phyloP scores from a whole-genome alignment of 2,113 vertebrate species.

The Gymnogyps californianus region DNA sequence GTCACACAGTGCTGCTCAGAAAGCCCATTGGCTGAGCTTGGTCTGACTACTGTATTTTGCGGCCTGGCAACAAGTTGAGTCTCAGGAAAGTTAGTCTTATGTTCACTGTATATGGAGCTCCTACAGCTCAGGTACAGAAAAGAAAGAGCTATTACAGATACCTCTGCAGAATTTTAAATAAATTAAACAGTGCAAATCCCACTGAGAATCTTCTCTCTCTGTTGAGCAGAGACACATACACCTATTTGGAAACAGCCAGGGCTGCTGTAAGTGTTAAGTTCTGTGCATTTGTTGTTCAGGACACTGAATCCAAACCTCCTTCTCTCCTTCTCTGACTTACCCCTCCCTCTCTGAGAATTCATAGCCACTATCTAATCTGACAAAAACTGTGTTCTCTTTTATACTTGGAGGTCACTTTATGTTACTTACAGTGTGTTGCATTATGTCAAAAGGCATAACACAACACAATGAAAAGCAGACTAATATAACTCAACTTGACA shows the following conservation, averaged over 20 bases:
- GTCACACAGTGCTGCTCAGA: background rate
- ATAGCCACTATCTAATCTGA: constrained; percentile 45
- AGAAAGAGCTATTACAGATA: background rate
- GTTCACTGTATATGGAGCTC: background rate
- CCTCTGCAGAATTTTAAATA: background rate
- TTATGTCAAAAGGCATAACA: constrained; percentile 61
- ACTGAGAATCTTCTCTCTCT: background rate
- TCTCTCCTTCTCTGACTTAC: background rate
- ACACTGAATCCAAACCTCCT: background rate
- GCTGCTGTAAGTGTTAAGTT: constrained; percentile 18
- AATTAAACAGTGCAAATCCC: background rate
- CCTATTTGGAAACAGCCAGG: background rate
- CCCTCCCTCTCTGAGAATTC: constrained; percentile 11
- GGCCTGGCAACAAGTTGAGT: background rate
- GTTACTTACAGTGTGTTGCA: constrained; percentile 65
- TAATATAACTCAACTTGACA: constrained; percentile 54
- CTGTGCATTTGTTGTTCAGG: constrained; percentile 15
- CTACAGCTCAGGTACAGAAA: background rate
- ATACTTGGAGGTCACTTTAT: constrained; percentile 61
- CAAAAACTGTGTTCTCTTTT: constrained; percentile 60
- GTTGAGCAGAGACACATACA: background rate
- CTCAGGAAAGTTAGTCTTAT: background rate
- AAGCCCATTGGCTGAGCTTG: background rate
- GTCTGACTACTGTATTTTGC: background rate
- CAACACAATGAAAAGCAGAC: constrained; percentile 50